Evolutionary conservation across 2,888 invertebrate genomes (phyloP).

Genomic region (Rotaria magnacalcarata): DNA sequence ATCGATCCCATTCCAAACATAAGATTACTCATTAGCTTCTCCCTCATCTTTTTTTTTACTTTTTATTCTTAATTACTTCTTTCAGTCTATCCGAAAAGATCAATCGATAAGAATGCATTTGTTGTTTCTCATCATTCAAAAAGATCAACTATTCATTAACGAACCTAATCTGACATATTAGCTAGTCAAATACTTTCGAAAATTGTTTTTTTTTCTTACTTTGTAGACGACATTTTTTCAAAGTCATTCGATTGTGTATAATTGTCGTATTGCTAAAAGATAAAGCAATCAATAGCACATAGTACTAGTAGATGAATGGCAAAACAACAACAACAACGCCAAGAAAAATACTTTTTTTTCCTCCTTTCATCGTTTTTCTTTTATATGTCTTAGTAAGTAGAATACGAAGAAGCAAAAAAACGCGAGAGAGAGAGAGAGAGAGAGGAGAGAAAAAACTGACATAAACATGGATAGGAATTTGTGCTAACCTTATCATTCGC

Average conservation of each 20-base stretch:
- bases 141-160: neutral
- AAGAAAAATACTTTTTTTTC: neutral
- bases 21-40: neutral
- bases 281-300: neutral
- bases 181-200: neutral
- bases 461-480: neutral
- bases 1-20: neutral
- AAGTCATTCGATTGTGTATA: neutral
- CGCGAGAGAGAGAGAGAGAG: neutral
- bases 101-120: neutral
- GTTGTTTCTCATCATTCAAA: neutral
- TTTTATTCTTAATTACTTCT: too few species aligned
- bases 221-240: neutral
- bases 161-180: neutral
- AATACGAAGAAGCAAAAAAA: neutral
- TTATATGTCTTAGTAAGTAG: neutral
- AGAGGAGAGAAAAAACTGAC: neutral
- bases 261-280: neutral
- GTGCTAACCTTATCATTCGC: constrained; percentile 6
- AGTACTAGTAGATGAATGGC: constrained; percentile 10
- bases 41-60: too few species aligned
- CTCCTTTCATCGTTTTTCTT: neutral
- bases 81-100: neutral
- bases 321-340: neutral
- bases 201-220: neutral